Evolutionary conservation across 2,113 vertebrate species (phyloP).

Genomic region (Aegithalos caudatus): DNA sequence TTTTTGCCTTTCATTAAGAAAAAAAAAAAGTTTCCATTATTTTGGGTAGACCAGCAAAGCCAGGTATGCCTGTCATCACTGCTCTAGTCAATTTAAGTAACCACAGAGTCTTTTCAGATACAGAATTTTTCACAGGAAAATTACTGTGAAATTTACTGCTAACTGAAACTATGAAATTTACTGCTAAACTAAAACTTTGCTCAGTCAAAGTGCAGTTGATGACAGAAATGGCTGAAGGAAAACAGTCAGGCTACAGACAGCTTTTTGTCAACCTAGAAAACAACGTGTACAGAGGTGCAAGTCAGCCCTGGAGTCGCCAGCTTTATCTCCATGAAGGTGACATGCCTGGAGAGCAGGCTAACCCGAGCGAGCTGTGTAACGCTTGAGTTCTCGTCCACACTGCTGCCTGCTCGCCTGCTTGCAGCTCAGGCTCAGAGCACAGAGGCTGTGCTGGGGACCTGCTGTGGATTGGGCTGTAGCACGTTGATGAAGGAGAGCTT

Average conservation of each 20-base stretch:
- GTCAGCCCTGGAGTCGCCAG: conserved; percentile 44
- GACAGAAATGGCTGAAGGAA: conserved; percentile 27
- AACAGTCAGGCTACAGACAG: conserved; percentile 32
- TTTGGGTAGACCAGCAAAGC: neutral
- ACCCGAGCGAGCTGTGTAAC: neutral
- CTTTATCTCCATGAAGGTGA: conserved; percentile 55
- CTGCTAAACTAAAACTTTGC: conserved; percentile 10
- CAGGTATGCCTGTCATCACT: neutral
- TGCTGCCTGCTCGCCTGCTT: conserved; percentile 47
- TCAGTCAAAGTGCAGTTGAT: conserved; percentile 24
- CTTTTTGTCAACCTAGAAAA: conserved; percentile 55
- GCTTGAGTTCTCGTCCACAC: conserved; percentile 41
- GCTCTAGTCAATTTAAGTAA: neutral
- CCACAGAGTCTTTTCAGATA: neutral
- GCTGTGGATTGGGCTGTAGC: conserved; percentile 49
- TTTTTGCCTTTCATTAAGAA: neutral
- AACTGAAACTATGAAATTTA: too few species aligned
- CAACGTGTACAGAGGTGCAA: conserved; percentile 46
- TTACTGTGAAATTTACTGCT: too few species aligned
- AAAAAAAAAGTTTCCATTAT: neutral
- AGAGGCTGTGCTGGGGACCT: conserved; percentile 45
- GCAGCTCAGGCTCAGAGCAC: conserved; percentile 38
- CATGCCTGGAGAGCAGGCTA: conserved; percentile 38
- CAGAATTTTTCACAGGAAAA: neutral
- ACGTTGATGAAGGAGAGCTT: conserved; percentile 11